Percentiles rank a stretch among this genome's conserved stretches.
phyloP scores from a whole-genome alignment of 1,140 invertebrate species.

The Sarcophaga bullata region DNA sequence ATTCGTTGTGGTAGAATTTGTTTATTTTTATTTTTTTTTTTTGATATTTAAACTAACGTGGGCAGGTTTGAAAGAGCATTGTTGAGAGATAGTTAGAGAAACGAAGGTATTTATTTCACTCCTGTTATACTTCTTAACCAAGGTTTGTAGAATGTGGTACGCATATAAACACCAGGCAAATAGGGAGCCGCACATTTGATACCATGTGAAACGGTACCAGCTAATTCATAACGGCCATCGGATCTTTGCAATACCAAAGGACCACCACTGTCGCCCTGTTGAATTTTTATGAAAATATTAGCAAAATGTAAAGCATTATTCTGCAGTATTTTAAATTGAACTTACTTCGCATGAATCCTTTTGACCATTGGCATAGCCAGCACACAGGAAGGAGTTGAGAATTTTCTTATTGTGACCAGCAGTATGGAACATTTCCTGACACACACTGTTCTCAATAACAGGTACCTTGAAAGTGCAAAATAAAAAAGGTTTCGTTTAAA shows the following conservation, averaged over 20 bases:
- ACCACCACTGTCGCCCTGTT: slow-evolving; percentile 92
- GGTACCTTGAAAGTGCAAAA: slow-evolving; percentile 72
- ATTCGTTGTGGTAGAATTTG: slow-evolving; percentile 15
- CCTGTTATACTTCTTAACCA: slow-evolving; percentile 89
- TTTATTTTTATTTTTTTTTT: not conserved
- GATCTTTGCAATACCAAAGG: slow-evolving; percentile 85
- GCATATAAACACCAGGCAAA: slow-evolving; percentile 91
- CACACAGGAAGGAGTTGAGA: slow-evolving; percentile 90
- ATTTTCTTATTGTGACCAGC: slow-evolving; percentile 90
- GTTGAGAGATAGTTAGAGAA: not conserved
- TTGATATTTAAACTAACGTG: not conserved
- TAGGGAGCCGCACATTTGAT: slow-evolving; percentile 93
- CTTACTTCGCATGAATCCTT: slow-evolving; percentile 94
- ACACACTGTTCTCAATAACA: slow-evolving; percentile 89
- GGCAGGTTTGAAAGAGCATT: not conserved
- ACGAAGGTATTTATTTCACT: slow-evolving; percentile 67
- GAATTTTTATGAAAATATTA: slow-evolving; percentile 29
- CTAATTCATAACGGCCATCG: slow-evolving; percentile 88
- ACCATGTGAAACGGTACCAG: slow-evolving; percentile 94
- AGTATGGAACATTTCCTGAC: slow-evolving; percentile 93
- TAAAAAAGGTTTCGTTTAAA: not conserved
- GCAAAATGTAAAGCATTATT: too few relatives aligned
- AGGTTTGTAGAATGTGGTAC: slow-evolving; percentile 89
- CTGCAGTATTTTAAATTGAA: slow-evolving; percentile 34
- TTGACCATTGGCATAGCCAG: slow-evolving; percentile 90